Percentiles rank a stretch among this genome's conserved stretches.
phyloP scores from a whole-genome alignment of 2,888 invertebrate species.

The Chesias legatella region DNA sequence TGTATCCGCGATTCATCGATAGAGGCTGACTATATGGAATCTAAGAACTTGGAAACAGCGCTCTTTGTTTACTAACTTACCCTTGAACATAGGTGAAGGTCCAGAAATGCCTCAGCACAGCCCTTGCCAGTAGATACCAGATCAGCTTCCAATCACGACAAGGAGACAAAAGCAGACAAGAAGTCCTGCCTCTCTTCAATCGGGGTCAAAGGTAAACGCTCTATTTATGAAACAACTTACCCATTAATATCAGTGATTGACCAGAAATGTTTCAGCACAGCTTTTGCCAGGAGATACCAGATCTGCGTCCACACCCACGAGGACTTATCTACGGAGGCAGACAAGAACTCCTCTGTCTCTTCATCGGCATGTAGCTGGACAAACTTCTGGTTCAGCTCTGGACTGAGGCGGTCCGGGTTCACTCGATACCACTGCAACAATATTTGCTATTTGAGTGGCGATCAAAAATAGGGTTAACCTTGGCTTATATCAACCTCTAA shows the following conservation, averaged over 20 bases:
- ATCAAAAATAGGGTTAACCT: not conserved
- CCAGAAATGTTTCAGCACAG: slow-evolving; percentile 94
- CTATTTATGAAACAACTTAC: slow-evolving; percentile 72
- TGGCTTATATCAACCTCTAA: too few species aligned
- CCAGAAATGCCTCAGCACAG: too few species aligned
- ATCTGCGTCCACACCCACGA: slow-evolving; percentile 93
- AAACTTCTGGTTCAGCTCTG: slow-evolving; percentile 80
- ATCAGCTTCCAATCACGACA: too few species aligned
- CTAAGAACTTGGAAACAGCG: too few species aligned
- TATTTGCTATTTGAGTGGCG: slow-evolving; percentile 2
- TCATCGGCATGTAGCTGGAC: slow-evolving; percentile 85
- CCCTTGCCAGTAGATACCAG: too few species aligned
- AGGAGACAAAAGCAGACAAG: too few species aligned
- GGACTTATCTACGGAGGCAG: slow-evolving; percentile 87
- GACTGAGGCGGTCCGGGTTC: slow-evolving; percentile 75
- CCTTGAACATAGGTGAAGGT: too few species aligned
- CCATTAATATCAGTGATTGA: slow-evolving; percentile 97
- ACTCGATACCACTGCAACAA: slow-evolving; percentile 87
- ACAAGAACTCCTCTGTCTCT: slow-evolving; percentile 87
- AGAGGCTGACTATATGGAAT: too few species aligned
- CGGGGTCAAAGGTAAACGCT: not conserved
- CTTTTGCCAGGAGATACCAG: slow-evolving; percentile 92
- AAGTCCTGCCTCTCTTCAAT: too few species aligned
- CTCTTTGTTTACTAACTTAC: too few species aligned
- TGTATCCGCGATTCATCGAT: too few species aligned